A percentile compares a stretch with the other conserved stretches of the same genome.
phyloP scores from a whole-genome alignment of 1,140 invertebrate genomes.

The Tenebrio molitor region DNA sequence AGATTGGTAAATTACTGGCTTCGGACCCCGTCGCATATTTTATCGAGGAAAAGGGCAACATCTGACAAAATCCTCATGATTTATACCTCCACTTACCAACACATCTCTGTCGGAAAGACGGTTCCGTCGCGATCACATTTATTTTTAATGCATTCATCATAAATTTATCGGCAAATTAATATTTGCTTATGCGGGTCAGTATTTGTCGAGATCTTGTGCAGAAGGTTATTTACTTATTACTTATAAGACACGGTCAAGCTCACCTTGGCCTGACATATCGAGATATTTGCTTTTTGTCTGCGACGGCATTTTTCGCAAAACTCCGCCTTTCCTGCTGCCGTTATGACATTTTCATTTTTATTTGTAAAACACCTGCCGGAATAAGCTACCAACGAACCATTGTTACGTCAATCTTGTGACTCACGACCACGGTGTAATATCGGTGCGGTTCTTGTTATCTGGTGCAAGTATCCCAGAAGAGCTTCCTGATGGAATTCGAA shows the following conservation, averaged over 20 bases:
- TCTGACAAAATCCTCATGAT: no score
- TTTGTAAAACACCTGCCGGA: conserved; percentile 12
- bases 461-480: no score
- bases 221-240: conserved; percentile 15
- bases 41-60: neutral
- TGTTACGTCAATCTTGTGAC: conserved; percentile 25
- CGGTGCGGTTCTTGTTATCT: no score
- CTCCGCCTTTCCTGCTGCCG: conserved; percentile 17
- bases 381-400: conserved; percentile 4
- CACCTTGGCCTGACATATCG: conserved; percentile 26
- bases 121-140: neutral
- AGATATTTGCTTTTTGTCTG: conserved; percentile 5
- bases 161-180: conserved; percentile 24
- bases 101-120: no score
- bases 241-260: neutral
- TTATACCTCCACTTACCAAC: no score
- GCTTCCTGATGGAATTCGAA: no score
- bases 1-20: no score
- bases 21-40: neutral
- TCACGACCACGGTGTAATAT: neutral
- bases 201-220: conserved; percentile 18
- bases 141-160: conserved; percentile 34
- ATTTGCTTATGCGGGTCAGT: conserved; percentile 31
- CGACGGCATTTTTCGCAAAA: neutral
- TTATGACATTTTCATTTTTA: conserved; percentile 21